Evolutionary conservation across 2,113 vertebrate species (phyloP), one percentile per base, ranked within the genome.

Genomic region (Junco hyemalis): DNA sequence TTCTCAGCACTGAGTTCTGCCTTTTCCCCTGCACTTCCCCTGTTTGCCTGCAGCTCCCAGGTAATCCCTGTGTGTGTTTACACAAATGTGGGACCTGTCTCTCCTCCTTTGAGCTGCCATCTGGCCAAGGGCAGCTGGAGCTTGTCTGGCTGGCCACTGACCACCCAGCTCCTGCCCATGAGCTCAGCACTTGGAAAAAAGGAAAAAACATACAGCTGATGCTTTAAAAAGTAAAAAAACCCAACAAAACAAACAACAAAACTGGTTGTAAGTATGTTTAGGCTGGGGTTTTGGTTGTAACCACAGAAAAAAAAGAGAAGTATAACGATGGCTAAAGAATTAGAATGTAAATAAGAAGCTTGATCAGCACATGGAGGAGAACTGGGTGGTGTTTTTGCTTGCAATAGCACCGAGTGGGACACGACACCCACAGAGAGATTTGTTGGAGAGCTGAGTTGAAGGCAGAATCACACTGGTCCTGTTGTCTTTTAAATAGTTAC

Each of bases 121-220:
- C 91, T 95, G 84, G 91, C 9, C 80, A 22, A 8, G 89, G 80
- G 94, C 94, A 96, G 91, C 80, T 94, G 95, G 56, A 83, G 81
- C 56, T 33, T 50, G 80, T 91, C 93, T 91, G 93, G 21, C 5
- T 19, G 70, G 81, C 24, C 59, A 2, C n/a, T 86, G 85, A 10
- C 35, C 77, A 42, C 23, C 72, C 40, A 14, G 51, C 82, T 51
- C 78, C 66, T 26, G 38, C 26, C 86, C 56, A 4, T 17, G 3
- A 51, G 47, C 79, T 78, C 53, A 36, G 56, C 47, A 1, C 11
- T 20, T 26, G 14, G 5, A 3, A 33, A 33, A 18, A 38, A 61
- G 66, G 24, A 31, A 66, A 66, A 80, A 86, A 9, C 15, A 56
- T 36, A 7, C 14, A 65, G 22, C 51, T 71, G 42, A 21, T 50